Percentiles rank a stretch among this genome's conserved stretches.
Conservation (phyloP, 1,140 invertebrate genomes). For the Antheraea pernyi region DNA sequence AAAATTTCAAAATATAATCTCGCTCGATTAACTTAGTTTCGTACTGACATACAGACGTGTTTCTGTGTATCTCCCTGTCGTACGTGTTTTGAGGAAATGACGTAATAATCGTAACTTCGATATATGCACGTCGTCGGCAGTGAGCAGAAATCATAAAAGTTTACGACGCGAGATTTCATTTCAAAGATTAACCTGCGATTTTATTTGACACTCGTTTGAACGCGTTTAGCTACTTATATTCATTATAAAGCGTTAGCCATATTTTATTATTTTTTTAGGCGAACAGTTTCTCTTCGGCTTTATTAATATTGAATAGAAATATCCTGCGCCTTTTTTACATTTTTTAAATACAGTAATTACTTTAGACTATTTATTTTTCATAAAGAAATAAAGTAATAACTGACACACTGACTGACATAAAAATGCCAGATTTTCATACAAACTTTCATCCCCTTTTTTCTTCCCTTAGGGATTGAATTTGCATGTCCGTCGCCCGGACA, state of each 20-base stretch:
- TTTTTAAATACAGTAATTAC: too few species aligned
- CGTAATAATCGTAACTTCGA: slow-evolving; percentile 21
- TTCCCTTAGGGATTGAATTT: too few species aligned
- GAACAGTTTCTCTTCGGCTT: too few species aligned
- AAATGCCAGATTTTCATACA: too few species aligned
- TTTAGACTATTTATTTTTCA: too few species aligned
- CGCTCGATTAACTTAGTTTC: not conserved
- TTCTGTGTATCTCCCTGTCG: not conserved
- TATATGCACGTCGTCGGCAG: slow-evolving; percentile 7
- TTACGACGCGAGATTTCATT: slow-evolving; percentile 9
- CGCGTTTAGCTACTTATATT: not conserved
- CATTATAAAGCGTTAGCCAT: not conserved
- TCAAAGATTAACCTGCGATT: slow-evolving; percentile 4
- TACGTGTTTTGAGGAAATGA: slow-evolving; percentile 12
- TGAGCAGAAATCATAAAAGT: slow-evolving; percentile 6
- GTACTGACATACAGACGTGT: not conserved
- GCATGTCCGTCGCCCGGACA: too few species aligned
- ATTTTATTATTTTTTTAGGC: too few species aligned
- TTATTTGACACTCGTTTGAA: not conserved
- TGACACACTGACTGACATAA: too few species aligned
- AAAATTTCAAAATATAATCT: not conserved
- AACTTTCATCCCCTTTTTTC: too few species aligned
- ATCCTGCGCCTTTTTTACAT: too few species aligned
- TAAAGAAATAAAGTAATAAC: too few species aligned
- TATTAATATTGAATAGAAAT: too few species aligned